Evolutionary conservation across 2,888 invertebrate genomes (phyloP).

Genomic region (Epirrita christyi): DNA sequence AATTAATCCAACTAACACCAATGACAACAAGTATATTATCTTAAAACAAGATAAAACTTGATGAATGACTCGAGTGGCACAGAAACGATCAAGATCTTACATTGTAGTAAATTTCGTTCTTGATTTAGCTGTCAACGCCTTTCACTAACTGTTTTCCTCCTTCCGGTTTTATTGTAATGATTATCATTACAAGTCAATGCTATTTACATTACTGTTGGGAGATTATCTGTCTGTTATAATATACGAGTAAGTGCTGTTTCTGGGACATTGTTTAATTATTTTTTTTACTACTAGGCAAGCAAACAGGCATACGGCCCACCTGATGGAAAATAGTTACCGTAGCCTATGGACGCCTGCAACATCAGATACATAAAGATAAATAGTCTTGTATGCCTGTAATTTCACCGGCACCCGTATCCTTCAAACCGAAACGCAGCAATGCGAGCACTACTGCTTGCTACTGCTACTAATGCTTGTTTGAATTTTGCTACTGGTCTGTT

Average conservation of each 20-base stretch:
- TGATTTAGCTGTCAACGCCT: constrained; percentile 38
- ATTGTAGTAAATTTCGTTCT: constrained; percentile 32
- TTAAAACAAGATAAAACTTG: constrained; percentile 15
- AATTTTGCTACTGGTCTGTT: no score
- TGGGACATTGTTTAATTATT: neutral
- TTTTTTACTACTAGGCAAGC: no score
- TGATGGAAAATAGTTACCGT: no score
- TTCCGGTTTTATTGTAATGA: constrained; percentile 36
- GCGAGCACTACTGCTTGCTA: no score
- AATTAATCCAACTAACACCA: constrained; percentile 3
- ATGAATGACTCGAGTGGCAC: constrained; percentile 21
- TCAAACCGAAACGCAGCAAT: no score
- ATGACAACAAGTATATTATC: constrained; percentile 17
- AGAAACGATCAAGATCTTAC: constrained; percentile 29
- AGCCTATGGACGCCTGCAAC: no score
- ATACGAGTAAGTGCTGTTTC: neutral
- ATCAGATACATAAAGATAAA: no score
- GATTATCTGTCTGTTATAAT: no score
- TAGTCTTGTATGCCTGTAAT: no score
- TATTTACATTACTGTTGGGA: constrained; percentile 12
- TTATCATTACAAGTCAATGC: constrained; percentile 24
- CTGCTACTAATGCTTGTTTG: no score
- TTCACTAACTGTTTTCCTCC: constrained; percentile 41
- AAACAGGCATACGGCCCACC: no score
- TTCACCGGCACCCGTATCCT: no score